Evolutionary conservation across 2,888 invertebrate genomes (phyloP).

Genomic region (Caenorhabditis japonica): DNA sequence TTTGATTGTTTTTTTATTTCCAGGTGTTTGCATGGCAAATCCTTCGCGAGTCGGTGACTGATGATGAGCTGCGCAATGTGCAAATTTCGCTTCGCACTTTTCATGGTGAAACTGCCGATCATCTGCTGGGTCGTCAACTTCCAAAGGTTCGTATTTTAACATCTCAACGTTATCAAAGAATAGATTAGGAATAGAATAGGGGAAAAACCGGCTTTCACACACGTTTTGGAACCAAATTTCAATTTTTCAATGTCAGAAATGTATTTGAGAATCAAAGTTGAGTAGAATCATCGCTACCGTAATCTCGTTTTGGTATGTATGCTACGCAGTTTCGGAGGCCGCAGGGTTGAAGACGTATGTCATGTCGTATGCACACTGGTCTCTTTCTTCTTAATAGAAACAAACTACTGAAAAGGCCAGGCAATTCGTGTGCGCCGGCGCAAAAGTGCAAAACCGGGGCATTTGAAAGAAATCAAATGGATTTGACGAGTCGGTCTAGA

Average conservation of each 20-base stretch:
- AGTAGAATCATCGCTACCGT: no score
- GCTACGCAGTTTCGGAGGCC: constrained; percentile 41
- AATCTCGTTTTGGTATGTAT: constrained; percentile 15
- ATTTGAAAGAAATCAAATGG: constrained; percentile 24
- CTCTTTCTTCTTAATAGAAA: constrained; percentile 41
- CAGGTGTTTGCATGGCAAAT: constrained; percentile 77
- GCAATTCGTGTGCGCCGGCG: constrained; percentile 4
- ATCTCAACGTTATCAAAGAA: not conserved
- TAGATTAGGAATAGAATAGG: not conserved
- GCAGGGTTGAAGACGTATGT: no score
- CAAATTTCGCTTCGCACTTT: constrained; percentile 75
- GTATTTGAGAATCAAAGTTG: not conserved
- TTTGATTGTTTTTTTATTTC: constrained; percentile 28
- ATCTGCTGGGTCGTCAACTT: constrained; percentile 73
- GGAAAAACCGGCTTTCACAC: constrained; percentile 40
- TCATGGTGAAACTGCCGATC: constrained; percentile 75
- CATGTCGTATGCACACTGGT: constrained; percentile 48
- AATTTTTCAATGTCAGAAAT: constrained; percentile 8
- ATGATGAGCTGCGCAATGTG: constrained; percentile 75
- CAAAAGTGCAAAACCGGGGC: constrained; percentile 54
- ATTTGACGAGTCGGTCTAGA: constrained; percentile 15
- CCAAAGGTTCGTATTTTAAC: constrained; percentile 70
- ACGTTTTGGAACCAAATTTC: constrained; percentile 1
- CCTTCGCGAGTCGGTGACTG: constrained; percentile 76
- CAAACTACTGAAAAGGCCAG: constrained; percentile 14